Evolutionary conservation across 2,113 vertebrate genomes (phyloP), one percentile per base, ranked within the genome.

Genomic region (Nycticryphes semicollaris): DNA sequence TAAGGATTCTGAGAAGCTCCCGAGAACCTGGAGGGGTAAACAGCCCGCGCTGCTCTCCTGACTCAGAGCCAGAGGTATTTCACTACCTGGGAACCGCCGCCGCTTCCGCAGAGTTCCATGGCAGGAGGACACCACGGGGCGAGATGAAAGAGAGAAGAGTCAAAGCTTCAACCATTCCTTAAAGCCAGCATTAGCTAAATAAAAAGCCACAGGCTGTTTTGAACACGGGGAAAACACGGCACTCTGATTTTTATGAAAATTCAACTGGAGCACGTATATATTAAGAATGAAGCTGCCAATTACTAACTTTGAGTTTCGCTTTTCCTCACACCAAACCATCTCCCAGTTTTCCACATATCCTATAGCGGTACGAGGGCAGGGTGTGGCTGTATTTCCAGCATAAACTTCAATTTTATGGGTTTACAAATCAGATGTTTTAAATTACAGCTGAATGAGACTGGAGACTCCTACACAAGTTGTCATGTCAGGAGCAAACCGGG

Each of bases 391-490:
- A 76, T 81, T 92, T 90, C 91, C 93, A 91, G 95, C 80, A 81
- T 10, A 95, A 95, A 96, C 94, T 88, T 93, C 74, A 87, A n/a
- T 92, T 97, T 97, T 94, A 95, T 92, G 95, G 92, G 82, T 95
- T 96, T 96, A 96, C 84, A 88, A 87, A 97, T 96, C 96, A 95
- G 94, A 94, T 97, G 96, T 79, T 97, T 97, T 95, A 89, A 92
- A 96, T 97, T 97, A 97, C 87, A 92, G 87, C 93, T 95, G 96
- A 93, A 94, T 94, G 93, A 97, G 93, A 87, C 75, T 94, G 84
- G 82, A 91, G 84, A 89, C 93, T 96, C 94, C 94, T 95, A 96
- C 95, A 95, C 96, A 93, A 96, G 87, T 67, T 94, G 94, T 95
- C 94, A 83, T 85, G 90, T 96, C 94, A 94, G 62, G 92, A 96